Evolutionary conservation across 2,113 vertebrate genomes (phyloP), one percentile per base, ranked within the genome.

Genomic region (Rynchops niger): DNA sequence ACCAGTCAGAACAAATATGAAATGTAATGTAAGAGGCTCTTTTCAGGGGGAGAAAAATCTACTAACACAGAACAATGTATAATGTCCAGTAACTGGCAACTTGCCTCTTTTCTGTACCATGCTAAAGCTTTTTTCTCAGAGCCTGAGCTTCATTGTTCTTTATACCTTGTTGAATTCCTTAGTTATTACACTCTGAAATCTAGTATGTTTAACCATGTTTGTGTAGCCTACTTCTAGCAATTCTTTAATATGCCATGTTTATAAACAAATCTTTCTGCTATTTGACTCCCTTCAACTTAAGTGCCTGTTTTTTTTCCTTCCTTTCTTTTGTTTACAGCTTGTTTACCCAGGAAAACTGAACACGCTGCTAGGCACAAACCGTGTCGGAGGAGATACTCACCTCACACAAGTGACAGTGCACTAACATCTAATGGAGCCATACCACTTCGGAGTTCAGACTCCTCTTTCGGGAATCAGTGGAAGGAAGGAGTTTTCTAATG

Each of bases 151-250:
- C 63, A 82, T 88, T 95, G 61, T 93, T 93, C 88, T 92, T 89
- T 94, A 77, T 91, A 94, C 81, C 56, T 82, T 72, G 16, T 26
- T 91, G 77, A 76, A 95, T 92, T 94, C 81, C 45, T 82, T 38
- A 72, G 49, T 50, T 77, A 87, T 89, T 95, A 38, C 66, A 79
- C 2, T 3, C 36, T 72, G 22, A 91, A 69, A 84, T 72, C 73
- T 65, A 69, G 58, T n/a, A 52, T 6, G 22, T 65, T 89, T 94
- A 96, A 70, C 65, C 34, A 59, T 47, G 18, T 74, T 47, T 72
- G 27, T 53, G 18, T 95, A 66, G 43, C 29, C 30, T 40, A 20
- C 59, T 84, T 79, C 73, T 49, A 79, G 49, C 2, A 43, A 16
- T 55, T 88, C 38, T 62, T 82, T 76, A 61, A n/a, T 29, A 61